Conservation (phyloP, 2,888 invertebrate genomes). For the Plusia festucae region DNA sequence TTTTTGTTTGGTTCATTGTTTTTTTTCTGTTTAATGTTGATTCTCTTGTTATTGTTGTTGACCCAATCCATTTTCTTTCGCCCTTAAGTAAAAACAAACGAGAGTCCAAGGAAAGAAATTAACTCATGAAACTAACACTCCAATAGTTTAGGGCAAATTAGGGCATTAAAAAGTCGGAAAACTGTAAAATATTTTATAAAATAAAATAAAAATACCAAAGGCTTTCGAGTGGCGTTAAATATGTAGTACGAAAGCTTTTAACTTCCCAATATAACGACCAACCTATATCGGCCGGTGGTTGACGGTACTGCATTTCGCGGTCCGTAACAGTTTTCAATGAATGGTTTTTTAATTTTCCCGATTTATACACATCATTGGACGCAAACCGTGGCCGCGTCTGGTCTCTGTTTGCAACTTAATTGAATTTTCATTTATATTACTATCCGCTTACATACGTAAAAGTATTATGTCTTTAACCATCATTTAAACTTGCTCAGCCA, state of each 20-base stretch:
- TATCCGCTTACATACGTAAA: too few relatives aligned
- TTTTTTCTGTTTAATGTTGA: background rate
- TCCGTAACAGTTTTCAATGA: conserved; percentile 2
- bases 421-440: conserved; percentile 1
- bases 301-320: conserved; percentile 5
- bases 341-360: conserved; percentile 2
- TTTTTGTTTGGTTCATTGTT: background rate
- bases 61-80: background rate
- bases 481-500: too few relatives aligned
- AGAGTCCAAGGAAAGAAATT: background rate
- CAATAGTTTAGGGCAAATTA: too few relatives aligned
- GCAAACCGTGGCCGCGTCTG: background rate
- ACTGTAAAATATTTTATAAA: too few relatives aligned
- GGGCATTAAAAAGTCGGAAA: too few relatives aligned
- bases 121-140: too few relatives aligned
- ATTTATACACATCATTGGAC: background rate
- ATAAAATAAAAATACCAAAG: too few relatives aligned
- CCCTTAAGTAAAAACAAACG: background rate
- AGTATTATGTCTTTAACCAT: too few relatives aligned
- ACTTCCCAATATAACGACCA: conserved; percentile 1
- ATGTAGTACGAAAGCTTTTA: background rate
- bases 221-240: background rate
- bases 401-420: background rate
- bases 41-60: background rate
- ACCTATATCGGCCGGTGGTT: background rate